Percentiles rank a stretch among this genome's conserved stretches.
phyloP scores from a whole-genome alignment of 2,797 vertebrate species.

The Anisognathus igniventris region DNA sequence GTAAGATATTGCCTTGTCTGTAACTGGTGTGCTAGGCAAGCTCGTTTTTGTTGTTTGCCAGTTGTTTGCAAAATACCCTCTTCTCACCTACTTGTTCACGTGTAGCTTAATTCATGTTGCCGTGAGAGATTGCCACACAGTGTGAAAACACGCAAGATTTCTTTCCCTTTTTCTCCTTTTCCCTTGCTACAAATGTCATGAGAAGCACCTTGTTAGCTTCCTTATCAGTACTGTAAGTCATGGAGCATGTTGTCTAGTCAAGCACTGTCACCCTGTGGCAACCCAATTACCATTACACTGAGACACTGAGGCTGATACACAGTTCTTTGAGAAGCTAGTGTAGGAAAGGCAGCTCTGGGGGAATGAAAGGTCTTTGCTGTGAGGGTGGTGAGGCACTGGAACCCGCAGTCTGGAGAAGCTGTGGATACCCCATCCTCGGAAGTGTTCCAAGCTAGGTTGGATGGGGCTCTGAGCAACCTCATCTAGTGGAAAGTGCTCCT shows the following conservation, averaged over 20 bases:
- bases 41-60: not conserved
- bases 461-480: not conserved
- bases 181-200: not conserved
- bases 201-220: not conserved
- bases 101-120: not conserved
- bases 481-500: not conserved
- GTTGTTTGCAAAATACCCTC: not conserved
- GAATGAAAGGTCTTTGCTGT: not conserved
- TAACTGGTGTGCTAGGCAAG: not conserved
- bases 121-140: not conserved
- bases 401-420: accelerated
- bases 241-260: not conserved
- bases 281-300: not conserved
- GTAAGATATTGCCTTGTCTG: not conserved
- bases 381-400: not conserved
- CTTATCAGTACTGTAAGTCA: not conserved
- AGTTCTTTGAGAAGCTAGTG: not conserved
- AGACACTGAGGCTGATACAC: not conserved
- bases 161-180: not conserved
- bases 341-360: not conserved
- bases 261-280: not conserved
- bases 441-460: not conserved
- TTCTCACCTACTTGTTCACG: not conserved
- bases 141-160: not conserved
- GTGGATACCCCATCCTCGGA: not conserved